These are phyloP conservation scores for Sialia sialis DNA, from an alignment of 2,113 vertebrate species.

Conservation along the genomic window DNA sequence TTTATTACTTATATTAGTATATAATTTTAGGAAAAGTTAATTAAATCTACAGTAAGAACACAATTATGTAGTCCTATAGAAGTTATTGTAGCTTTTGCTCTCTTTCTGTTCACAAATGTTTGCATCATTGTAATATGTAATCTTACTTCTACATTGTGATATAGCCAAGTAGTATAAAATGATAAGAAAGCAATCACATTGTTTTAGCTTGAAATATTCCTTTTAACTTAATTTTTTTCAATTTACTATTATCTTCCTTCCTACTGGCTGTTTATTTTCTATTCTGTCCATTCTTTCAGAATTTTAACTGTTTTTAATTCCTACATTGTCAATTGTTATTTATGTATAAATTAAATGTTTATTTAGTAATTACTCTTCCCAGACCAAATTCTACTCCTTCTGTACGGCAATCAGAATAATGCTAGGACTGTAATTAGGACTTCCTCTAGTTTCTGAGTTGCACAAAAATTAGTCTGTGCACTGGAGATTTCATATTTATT, in stretches of 20 bases:
- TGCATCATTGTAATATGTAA: not conserved
- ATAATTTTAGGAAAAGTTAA: not conserved
- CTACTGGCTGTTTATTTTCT: not conserved
- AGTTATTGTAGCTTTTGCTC: not conserved
- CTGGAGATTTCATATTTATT: not conserved
- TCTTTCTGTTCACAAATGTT: not conserved
- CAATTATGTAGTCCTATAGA: not conserved
- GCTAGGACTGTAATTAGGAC: not conserved
- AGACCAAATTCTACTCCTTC: not conserved
- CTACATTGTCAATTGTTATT: not conserved
- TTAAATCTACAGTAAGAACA: not conserved
- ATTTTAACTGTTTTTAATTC: not conserved
- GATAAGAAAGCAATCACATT: not conserved
- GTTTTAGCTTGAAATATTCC: not conserved
- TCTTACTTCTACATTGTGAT: not conserved
- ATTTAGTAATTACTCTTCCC: not conserved
- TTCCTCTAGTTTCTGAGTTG: not conserved
- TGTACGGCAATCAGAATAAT: not conserved
- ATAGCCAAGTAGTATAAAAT: not conserved
- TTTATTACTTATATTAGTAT: not conserved
- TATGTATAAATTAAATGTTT: not conserved
- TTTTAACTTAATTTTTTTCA: not conserved
- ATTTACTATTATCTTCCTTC: not conserved
- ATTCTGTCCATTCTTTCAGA: not conserved
- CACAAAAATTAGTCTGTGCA: not conserved